Base-by-base conservation (phyloP, 2,888 invertebrate species). In the Leucophenga montana region DNA sequence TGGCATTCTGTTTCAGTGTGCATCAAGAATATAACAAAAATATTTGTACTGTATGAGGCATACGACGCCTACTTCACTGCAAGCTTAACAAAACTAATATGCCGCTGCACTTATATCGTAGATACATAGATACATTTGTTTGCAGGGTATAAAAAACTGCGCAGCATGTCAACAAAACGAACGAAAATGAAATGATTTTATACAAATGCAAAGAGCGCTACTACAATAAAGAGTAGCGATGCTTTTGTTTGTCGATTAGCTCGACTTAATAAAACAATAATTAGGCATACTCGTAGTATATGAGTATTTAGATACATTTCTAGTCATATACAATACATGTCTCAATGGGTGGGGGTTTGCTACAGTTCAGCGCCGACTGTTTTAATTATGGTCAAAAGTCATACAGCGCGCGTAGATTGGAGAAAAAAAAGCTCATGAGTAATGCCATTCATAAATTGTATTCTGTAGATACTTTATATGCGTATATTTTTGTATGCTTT, bases 371-470 rank as follows among this genome's bases (percentile, higher is more conserved):
- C 59, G 48, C 74, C 76, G 71, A 62, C 71, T 66, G 70, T 73
- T 73, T 79, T 80, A 82, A 85, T 82, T 79, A 82, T 74, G 76
- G 76, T 73, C 80, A 78, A 83, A 79, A 79, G 83, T 75, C 82
- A 80, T 44, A 62, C 68, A 14, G 39, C 39, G 8, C 9, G 33
- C 14, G 54, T 14, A 39, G 1, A 8, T 39, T 39, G 39, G 11
- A 8, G 8, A 1, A 39, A 39, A 39, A 39, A 39, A 5, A 39
- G 39, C 39, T 33, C 33, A 64, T 64, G 62, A 64, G 62, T 64
- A 64, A 64, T 64, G 48, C 46, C 62, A 64, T 64, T 48, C 48
- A 64, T 46, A 20, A 64, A 64, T 46, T 27, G 27, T n/a, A n/a
- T n/a, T n/a, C n/a, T n/a, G n/a, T 27, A 27, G 27, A 27, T 27